Base-by-base conservation (phyloP, 2,888 invertebrate species). In the Leucophenga montana region DNA sequence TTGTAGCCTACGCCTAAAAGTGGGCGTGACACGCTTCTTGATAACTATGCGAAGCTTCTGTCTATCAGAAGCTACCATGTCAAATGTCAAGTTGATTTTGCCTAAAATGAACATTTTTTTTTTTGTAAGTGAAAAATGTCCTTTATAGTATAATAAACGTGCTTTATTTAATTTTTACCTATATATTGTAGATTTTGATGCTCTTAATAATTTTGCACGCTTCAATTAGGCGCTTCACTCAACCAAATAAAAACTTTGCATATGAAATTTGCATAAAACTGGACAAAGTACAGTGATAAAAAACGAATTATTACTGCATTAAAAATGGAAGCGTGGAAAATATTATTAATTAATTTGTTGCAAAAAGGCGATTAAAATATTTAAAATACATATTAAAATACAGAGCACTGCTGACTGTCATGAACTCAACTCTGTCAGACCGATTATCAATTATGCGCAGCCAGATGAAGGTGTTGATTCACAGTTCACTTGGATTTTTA, bases 251-350 rank as follows among this genome's bases (percentile, higher is more conserved):
- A 39, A 44, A 39, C 16, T 3, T n/a, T 16, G n/a, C 11, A 14
- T 16, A 64, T 22, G 11, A 44, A 39, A 39, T 22, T 22, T 64
- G n/a, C n/a, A 44, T 22, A 22, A 46, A 64, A 53, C 31, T 5
- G 18, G 1, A 50, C 6, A n/a, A 50, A 16, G 50, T 8, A 14
- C 5, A 50, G 27, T 27, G 27, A 27, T 11, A 50, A 50, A 61
- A 69, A 50, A 61, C n/a, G 39, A 14, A 66, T 44, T 67, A 61
- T 31, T 6, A 6, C 61, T 16, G n/a, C 13, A 50, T 50, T 18
- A 8, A 50, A 50, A 50, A 5, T 11, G n/a, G n/a, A n/a, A 5
- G 18, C 50, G 16, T 50, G n/a, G 13, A 50, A 50, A 50, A 50
- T 50, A 50, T 50, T 50, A 50, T 16, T 50, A 18, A 50, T 16